A percentile compares a stretch with the other conserved stretches of the same genome.
phyloP scores from a whole-genome alignment of 2,797 vertebrate genomes.

The Rhabdomys pumilio region DNA sequence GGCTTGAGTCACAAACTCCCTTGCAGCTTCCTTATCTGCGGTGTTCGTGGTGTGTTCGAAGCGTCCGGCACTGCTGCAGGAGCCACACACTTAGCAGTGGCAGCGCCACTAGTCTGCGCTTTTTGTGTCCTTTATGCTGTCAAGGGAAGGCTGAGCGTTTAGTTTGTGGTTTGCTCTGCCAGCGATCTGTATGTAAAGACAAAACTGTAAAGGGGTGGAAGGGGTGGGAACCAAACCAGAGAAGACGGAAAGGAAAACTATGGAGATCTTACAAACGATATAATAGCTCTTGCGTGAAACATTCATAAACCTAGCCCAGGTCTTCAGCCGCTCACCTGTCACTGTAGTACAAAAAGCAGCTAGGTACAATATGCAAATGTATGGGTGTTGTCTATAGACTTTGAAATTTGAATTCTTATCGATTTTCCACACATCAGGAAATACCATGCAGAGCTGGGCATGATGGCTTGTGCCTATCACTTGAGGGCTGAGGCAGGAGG shows the following conservation, averaged over 20 bases:
- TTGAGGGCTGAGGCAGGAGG: background rate
- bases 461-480: background rate
- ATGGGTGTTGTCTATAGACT: background rate
- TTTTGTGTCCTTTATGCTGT: background rate
- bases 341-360: background rate
- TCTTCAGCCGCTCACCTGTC: background rate
- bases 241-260: background rate
- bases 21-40: background rate
- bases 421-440: background rate
- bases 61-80: background rate
- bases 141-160: constrained; percentile 8
- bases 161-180: constrained; percentile 3
- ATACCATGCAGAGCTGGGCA: background rate
- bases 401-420: constrained; percentile 36
- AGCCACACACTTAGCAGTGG: background rate
- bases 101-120: background rate
- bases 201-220: background rate
- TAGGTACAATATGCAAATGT: rapidly evolving
- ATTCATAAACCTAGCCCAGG: background rate
- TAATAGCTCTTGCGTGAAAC: background rate
- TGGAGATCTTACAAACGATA: background rate
- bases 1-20: background rate
- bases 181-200: background rate
- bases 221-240: background rate
- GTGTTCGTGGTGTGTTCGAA: background rate